Evolutionary conservation across 2,797 vertebrate genomes (phyloP).

Genomic region (Aphelocoma californica): DNA sequence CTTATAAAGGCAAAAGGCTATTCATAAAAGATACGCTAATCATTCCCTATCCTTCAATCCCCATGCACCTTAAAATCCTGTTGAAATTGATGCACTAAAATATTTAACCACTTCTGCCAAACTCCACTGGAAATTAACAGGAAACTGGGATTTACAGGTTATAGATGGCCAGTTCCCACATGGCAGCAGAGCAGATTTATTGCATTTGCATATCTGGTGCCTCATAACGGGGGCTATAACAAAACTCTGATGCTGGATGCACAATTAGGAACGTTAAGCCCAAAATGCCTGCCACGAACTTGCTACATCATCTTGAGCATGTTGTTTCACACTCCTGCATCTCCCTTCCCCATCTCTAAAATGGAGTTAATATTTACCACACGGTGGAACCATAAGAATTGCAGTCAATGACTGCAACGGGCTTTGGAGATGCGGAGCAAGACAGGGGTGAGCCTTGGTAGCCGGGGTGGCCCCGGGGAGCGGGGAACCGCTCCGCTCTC

Average conservation of each 20-base stretch:
- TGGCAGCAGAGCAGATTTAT: neutral
- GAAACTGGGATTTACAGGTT: slow-evolving; percentile 37
- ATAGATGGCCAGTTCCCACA: slow-evolving; percentile 12
- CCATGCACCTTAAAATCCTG: slow-evolving; percentile 30
- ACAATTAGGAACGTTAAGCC: neutral
- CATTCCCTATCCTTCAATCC: neutral
- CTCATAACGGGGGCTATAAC: neutral
- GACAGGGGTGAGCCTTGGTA: neutral
- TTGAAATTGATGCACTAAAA: slow-evolving; percentile 36
- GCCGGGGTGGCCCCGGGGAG: neutral
- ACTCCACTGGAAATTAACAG: slow-evolving; percentile 29
- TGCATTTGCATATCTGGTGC: slow-evolving; percentile 19
- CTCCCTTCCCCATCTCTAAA: neutral
- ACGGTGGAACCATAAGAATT: neutral
- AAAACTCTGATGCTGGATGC: neutral
- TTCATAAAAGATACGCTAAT: slow-evolving; percentile 12
- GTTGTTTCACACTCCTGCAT: neutral
- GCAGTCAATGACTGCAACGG: neutral
- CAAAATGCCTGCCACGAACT: slow-evolving; percentile 32
- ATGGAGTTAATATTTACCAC: slow-evolving; percentile 13
- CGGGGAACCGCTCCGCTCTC: neutral
- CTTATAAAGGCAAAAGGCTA: slow-evolving; percentile 29
- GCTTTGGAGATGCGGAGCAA: neutral
- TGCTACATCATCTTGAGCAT: neutral
- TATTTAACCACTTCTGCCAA: slow-evolving; percentile 47